Conservation (phyloP, 2,113 vertebrate species). For the Ophthalmolycus amberensis region DNA sequence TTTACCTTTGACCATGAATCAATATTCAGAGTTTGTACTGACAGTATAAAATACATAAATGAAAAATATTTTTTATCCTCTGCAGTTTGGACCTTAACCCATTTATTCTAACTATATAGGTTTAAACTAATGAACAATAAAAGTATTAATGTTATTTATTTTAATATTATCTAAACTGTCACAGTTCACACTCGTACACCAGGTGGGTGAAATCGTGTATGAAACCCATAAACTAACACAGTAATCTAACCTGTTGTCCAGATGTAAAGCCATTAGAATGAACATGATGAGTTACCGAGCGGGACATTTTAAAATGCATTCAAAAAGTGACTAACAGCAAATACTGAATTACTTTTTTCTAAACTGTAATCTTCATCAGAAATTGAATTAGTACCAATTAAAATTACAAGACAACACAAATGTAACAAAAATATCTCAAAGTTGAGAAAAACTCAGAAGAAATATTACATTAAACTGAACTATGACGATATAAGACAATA, state of each 20-base stretch:
- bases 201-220: no score
- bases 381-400: not conserved
- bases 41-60: not conserved
- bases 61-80: not conserved
- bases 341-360: not conserved
- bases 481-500: not conserved
- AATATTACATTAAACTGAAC: not conserved
- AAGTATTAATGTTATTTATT: not conserved
- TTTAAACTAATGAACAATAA: not conserved
- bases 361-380: not conserved
- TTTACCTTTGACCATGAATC: not conserved
- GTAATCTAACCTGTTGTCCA: not conserved
- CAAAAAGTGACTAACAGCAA: not conserved
- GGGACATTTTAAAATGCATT: not conserved
- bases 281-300: not conserved
- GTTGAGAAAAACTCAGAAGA: not conserved
- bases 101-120: not conserved
- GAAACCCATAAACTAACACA: not conserved
- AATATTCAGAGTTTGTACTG: not conserved
- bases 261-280: not conserved
- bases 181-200: not conserved
- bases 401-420: not conserved
- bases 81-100: not conserved
- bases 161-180: not conserved
- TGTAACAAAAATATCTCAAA: not conserved